These are phyloP conservation scores for Napeogenes sylphis DNA, from an alignment of 2,888 invertebrate species.

Conservation along the genomic window DNA sequence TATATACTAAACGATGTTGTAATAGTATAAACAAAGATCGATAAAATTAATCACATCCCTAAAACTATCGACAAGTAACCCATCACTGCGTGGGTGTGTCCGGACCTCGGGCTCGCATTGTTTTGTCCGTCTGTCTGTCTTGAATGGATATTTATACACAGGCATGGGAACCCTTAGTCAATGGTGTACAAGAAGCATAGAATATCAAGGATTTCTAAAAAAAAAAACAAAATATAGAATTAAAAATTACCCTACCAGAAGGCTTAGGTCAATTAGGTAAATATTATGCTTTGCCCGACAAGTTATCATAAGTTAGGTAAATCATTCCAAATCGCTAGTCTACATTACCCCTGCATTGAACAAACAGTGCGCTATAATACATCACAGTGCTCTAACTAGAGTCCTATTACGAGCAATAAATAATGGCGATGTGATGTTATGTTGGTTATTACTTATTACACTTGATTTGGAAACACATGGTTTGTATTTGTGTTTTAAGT, in stretches of 20 bases:
- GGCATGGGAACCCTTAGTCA: conserved; percentile 48
- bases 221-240: not conserved
- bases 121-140: conserved; percentile 72
- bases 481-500: no score
- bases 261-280: no score
- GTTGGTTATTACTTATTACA: no score
- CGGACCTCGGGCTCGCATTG: conserved; percentile 68
- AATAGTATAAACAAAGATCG: conserved; percentile 11
- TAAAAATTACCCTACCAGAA: not conserved
- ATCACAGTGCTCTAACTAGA: no score
- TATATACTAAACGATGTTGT: not conserved
- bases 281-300: no score
- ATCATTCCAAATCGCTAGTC: no score
- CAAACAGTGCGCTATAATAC: no score
- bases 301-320: no score
- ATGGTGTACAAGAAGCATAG: conserved; percentile 19
- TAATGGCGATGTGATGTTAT: no score
- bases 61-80: conserved; percentile 38
- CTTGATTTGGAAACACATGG: no score
- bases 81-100: conserved; percentile 68
- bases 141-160: conserved; percentile 39
- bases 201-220: not conserved
- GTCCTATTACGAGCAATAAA: no score
- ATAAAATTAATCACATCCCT: conserved; percentile 43
- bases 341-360: no score